These are phyloP conservation scores for Plectropomus leopardus DNA, from an alignment of 2,113 vertebrate genomes.

Conservation along the genomic window DNA sequence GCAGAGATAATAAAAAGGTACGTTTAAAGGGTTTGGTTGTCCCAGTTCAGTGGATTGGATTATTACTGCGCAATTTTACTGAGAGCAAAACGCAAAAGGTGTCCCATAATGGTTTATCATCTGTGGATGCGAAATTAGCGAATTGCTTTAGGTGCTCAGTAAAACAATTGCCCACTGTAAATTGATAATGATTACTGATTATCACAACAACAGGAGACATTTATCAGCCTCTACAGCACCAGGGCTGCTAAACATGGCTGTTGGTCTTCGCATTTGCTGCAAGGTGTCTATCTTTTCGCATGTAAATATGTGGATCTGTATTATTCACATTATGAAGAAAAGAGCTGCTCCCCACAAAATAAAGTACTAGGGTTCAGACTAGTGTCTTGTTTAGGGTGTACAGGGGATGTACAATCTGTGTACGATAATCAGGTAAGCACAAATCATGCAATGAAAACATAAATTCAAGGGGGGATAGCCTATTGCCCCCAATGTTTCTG, in stretches of 20 bases:
- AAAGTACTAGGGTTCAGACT: neutral
- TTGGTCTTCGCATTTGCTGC: neutral
- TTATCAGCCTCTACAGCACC: constrained; percentile 52
- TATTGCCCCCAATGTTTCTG: no score
- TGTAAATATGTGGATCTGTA: neutral
- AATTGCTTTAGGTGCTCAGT: constrained; percentile 52
- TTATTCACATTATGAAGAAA: neutral
- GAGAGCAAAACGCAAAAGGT: constrained; percentile 17
- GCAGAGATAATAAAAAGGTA: constrained; percentile 24
- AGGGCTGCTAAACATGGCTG: neutral
- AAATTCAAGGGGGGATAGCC: no score
- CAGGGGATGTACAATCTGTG: no score
- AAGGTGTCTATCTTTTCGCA: neutral
- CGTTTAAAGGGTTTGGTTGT: constrained; percentile 8
- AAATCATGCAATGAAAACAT: no score
- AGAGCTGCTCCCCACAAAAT: neutral
- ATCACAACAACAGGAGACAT: constrained; percentile 52
- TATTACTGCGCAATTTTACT: constrained; percentile 19
- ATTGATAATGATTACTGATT: constrained; percentile 77
- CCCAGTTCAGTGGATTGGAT: constrained; percentile 26
- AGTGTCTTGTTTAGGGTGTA: neutral
- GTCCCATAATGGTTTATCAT: constrained; percentile 48
- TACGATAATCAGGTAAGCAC: no score
- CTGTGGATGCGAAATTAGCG: constrained; percentile 49
- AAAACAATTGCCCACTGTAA: constrained; percentile 64